Conservation (phyloP, 1,140 invertebrate species). For the Penaeus japonicus region DNA sequence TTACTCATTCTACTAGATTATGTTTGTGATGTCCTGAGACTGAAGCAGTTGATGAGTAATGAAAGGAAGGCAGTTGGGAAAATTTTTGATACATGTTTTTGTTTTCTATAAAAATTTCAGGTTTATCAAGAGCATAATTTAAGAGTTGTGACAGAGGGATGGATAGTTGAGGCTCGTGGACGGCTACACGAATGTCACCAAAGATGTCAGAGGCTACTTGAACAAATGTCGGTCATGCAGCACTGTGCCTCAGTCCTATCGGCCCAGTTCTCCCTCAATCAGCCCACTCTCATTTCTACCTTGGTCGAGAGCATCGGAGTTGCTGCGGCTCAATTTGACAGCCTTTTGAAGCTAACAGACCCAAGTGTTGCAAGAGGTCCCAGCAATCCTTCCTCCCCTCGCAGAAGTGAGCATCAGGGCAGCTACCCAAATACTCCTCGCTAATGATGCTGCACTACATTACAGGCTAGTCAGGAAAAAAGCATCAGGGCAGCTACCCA, state of each 20-base stretch:
- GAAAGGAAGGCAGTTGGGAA: no score
- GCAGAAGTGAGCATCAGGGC: background rate
- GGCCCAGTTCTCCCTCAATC: conserved; percentile 3
- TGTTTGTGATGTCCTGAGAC: no score
- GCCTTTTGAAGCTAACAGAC: conserved; percentile 43
- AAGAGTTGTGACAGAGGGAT: conserved; percentile 48
- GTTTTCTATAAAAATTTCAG: conserved; percentile 9
- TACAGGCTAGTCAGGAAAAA: background rate
- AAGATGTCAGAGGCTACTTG: background rate
- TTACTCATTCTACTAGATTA: no score
- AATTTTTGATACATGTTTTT: background rate
- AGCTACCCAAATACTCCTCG: background rate
- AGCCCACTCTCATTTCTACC: conserved; percentile 25
- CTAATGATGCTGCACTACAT: background rate
- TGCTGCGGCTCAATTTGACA: conserved; percentile 9
- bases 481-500: background rate
- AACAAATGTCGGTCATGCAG: conserved; percentile 13
- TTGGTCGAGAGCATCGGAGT: conserved; percentile 1
- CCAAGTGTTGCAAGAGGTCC: conserved; percentile 43
- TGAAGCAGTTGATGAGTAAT: no score
- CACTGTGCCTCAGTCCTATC: conserved; percentile 27
- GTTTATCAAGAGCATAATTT: conserved; percentile 52
- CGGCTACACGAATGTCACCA: conserved; percentile 52
- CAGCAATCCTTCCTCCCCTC: background rate
- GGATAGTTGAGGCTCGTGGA: conserved; percentile 54